A percentile compares a stretch with the other conserved stretches of the same genome.
phyloP scores from a whole-genome alignment of 2,113 vertebrate genomes.

The Coracopsis vasa region DNA sequence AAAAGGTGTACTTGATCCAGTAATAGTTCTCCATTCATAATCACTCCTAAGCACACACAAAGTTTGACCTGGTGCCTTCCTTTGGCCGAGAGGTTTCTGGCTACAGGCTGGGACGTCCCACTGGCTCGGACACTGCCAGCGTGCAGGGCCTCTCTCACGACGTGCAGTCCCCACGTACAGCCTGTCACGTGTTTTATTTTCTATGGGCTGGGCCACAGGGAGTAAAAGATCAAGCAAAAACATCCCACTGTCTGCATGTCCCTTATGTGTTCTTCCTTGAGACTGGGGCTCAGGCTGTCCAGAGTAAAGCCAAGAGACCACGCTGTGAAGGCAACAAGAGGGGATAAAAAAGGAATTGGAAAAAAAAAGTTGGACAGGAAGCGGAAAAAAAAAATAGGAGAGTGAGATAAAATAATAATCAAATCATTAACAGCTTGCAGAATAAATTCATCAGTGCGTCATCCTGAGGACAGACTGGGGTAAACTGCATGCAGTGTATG shows the following conservation, averaged over 20 bases:
- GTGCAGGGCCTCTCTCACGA: background rate
- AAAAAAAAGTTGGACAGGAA: background rate
- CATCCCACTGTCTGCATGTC: background rate
- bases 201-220: background rate
- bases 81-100: constrained; percentile 24
- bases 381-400: background rate
- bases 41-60: background rate
- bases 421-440: constrained; percentile 32
- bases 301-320: background rate
- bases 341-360: background rate
- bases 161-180: background rate
- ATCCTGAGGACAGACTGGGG: background rate
- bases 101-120: background rate
- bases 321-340: background rate
- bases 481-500: background rate
- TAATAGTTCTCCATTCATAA: constrained; percentile 53
- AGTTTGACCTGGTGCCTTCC: constrained; percentile 36
- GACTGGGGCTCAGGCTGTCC: background rate
- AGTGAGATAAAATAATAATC: background rate
- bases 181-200: background rate
- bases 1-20: constrained; percentile 49
- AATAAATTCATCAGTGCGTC: constrained; percentile 21
- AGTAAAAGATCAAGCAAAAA: background rate
- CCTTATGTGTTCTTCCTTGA: background rate
- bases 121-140: background rate